These are phyloP conservation scores for Erpornis zantholeuca DNA, from an alignment of 2,113 vertebrate genomes.

Conservation along the genomic window DNA sequence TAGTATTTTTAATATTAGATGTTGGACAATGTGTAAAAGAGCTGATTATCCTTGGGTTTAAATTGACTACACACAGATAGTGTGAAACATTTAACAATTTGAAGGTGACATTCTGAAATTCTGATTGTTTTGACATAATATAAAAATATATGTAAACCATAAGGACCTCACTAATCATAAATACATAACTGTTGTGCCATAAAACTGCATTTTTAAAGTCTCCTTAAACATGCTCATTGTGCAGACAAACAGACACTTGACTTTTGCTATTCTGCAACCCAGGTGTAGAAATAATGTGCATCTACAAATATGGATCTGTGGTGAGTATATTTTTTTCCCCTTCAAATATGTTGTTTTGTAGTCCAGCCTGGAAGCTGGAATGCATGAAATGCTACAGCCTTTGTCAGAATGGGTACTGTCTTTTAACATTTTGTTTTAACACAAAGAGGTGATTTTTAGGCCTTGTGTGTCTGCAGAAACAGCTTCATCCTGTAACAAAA, in stretches of 20 bases:
- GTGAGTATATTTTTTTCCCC: conserved; percentile 76
- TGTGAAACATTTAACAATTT: neutral
- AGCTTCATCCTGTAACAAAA: neutral
- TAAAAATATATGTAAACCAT: neutral
- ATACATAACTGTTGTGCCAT: neutral
- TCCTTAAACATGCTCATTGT: neutral
- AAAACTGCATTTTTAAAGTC: neutral
- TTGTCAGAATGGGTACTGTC: neutral
- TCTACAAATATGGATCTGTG: conserved; percentile 97
- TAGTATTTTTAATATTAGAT: neutral
- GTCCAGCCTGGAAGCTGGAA: neutral
- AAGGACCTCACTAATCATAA: neutral
- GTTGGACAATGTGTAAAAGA: neutral
- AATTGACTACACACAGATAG: neutral
- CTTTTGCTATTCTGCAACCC: conserved; percentile 60
- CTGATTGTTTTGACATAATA: neutral
- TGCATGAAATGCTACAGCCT: neutral
- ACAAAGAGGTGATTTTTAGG: neutral
- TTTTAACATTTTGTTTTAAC: neutral
- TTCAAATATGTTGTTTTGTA: neutral
- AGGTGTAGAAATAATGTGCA: conserved; percentile 98
- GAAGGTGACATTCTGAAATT: neutral
- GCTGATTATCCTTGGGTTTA: neutral
- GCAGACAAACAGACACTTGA: neutral
- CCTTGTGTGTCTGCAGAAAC: neutral